Evolutionary conservation across 2,797 vertebrate genomes (phyloP).

Genomic region (Siniperca obscura): DNA sequence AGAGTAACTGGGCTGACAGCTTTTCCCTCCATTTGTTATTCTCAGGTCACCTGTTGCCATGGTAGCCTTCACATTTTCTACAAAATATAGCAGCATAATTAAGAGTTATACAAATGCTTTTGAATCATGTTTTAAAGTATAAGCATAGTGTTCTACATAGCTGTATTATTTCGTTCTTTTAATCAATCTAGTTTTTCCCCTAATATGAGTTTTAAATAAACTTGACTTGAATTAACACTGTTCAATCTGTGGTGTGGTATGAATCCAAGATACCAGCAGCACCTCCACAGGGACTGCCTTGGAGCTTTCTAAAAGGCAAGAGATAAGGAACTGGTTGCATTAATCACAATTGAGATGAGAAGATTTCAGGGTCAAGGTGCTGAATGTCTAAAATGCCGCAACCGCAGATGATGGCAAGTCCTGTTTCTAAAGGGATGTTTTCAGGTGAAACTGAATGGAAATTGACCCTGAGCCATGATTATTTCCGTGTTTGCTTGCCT

Average conservation of each 20-base stretch:
- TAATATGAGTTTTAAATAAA: neutral
- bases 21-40: slow-evolving; percentile 37
- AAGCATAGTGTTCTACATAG: neutral
- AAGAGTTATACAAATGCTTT: neutral
- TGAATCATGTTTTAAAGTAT: neutral
- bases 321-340: slow-evolving; percentile 4
- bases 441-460: neutral
- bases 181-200: neutral
- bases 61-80: slow-evolving; percentile 25
- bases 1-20: slow-evolving; percentile 12
- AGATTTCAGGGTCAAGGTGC: neutral
- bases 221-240: neutral
- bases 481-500: neutral
- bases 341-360: slow-evolving; percentile 8
- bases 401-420: neutral
- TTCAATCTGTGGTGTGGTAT: neutral
- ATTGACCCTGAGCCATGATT: neutral
- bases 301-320: neutral
- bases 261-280: neutral
- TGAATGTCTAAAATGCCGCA: slow-evolving; percentile 11
- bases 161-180: neutral
- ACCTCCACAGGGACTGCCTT: neutral
- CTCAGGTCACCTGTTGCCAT: slow-evolving; percentile 61
- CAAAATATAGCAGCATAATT: slow-evolving; percentile 10
- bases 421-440: neutral